Evolutionary conservation across 2,888 invertebrate species (phyloP).

Genomic region (Cremastobaeus sp.): DNA sequence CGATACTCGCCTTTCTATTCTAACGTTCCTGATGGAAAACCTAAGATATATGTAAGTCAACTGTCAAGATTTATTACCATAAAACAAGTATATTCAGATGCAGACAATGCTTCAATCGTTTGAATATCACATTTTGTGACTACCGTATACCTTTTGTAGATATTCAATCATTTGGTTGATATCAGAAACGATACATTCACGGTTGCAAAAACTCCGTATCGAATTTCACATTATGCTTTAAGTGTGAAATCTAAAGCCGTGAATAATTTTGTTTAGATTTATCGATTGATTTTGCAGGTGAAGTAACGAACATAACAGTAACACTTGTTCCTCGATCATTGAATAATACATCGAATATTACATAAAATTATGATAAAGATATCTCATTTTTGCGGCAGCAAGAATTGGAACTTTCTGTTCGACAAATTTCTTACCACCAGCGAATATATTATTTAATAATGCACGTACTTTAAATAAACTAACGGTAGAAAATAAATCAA

Average conservation of each 20-base stretch:
- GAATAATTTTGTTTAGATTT: constrained; percentile 14
- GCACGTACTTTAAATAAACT: too few relatives aligned
- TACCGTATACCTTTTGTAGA: constrained; percentile 21
- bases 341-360: background rate
- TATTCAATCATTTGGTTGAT: constrained; percentile 36
- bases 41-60: constrained; percentile 14
- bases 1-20: constrained; percentile 51
- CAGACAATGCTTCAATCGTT: constrained; percentile 48
- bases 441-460: too few relatives aligned
- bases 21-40: constrained; percentile 15
- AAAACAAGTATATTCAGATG: constrained; percentile 45
- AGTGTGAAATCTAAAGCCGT: constrained; percentile 7
- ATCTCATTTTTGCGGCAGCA: too few relatives aligned
- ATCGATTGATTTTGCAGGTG: constrained; percentile 4
- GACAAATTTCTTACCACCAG: too few relatives aligned
- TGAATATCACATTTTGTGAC: constrained; percentile 45
- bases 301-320: background rate
- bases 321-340: background rate
- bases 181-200: constrained; percentile 26
- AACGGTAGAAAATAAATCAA: too few relatives aligned
- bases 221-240: constrained; percentile 18
- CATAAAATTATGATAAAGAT: too few relatives aligned
- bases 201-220: constrained; percentile 19
- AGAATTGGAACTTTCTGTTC: too few relatives aligned
- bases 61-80: constrained; percentile 51